Evolutionary conservation across 37 sponge, comb jelly and placozoan species (phyloP).

Genomic region (Cliona cf. orientalis): DNA sequence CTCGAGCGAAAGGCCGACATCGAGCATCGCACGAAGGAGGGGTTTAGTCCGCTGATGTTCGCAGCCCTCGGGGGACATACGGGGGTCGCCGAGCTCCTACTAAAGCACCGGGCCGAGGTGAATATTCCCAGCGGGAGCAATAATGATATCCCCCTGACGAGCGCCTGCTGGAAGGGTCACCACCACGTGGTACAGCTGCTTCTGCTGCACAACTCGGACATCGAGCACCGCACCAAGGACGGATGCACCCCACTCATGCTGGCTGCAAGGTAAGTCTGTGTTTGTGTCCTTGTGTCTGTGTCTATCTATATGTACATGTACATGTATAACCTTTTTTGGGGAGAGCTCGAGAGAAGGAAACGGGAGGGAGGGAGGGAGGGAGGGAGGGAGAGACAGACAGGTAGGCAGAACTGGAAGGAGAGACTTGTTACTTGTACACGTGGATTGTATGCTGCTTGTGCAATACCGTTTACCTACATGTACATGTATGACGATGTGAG

Average conservation of each 20-base stretch:
- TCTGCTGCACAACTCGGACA: slow-evolving; percentile 76
- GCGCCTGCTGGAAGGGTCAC: slow-evolving; percentile 99
- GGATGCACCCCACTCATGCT: slow-evolving; percentile 99
- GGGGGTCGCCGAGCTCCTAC: slow-evolving; percentile 86
- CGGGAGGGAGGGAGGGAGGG: no score
- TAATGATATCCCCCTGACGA: slow-evolving; percentile 96
- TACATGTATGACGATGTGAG: no score
- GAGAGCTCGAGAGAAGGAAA: no score
- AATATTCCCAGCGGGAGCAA: slow-evolving; percentile 95
- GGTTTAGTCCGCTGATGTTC: slow-evolving; percentile 98
- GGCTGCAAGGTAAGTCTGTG: slow-evolving; percentile 80
- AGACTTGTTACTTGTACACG: no score
- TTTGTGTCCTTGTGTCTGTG: no score
- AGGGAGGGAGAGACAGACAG: no score
- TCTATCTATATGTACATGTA: no score
- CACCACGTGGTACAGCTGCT: slow-evolving; percentile 80
- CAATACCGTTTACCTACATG: no score
- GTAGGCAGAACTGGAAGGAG: no score
- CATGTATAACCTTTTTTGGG: no score
- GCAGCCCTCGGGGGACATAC: slow-evolving; percentile 98
- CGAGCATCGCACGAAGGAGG: slow-evolving; percentile 98
- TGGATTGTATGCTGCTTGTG: no score
- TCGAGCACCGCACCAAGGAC: slow-evolving; percentile 97
- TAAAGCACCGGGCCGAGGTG: slow-evolving; percentile 81
- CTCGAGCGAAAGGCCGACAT: slow-evolving; percentile 87